Evolutionary conservation across 2,888 invertebrate species (phyloP).

Genomic region (Vannuccia rotundouncinata): DNA sequence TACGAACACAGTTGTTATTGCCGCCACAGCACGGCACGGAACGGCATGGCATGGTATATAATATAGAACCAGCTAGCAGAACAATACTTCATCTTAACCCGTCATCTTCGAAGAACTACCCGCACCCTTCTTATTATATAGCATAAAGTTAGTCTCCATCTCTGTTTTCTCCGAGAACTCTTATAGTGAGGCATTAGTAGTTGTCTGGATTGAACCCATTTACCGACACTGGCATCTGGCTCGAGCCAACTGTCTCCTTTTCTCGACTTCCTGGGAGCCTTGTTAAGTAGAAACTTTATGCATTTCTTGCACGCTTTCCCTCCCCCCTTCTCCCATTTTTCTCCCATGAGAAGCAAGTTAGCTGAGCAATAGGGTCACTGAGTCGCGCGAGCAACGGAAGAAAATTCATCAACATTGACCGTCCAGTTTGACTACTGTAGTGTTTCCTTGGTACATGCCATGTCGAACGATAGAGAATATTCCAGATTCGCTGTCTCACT

Average conservation of each 20-base stretch:
- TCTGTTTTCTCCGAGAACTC: not conserved
- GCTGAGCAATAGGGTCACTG: not conserved
- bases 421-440: slow-evolving; percentile 21
- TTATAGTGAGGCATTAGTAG: not conserved
- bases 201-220: slow-evolving; percentile 1
- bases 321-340: not conserved
- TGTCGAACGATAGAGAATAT: not conserved
- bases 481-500: slow-evolving; percentile 13
- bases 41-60: not conserved
- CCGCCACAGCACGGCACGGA: not conserved
- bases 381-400: not conserved
- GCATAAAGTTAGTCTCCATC: not conserved
- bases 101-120: slow-evolving; percentile 15
- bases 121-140: not conserved
- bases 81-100: slow-evolving; percentile 17
- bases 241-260: not conserved
- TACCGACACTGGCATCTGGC: slow-evolving; percentile 7
- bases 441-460: slow-evolving; percentile 17
- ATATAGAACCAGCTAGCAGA: not conserved
- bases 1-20: not conserved
- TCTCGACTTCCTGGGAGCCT: not conserved
- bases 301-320: not conserved
- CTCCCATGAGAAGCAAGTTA: slow-evolving; percentile 10
- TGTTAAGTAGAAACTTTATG: slow-evolving; percentile 3
- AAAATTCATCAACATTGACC: not conserved